Evolutionary conservation across 2,113 vertebrate genomes (phyloP), one percentile per base, ranked within the genome.

Genomic region (Dromiciops gliroides): DNA sequence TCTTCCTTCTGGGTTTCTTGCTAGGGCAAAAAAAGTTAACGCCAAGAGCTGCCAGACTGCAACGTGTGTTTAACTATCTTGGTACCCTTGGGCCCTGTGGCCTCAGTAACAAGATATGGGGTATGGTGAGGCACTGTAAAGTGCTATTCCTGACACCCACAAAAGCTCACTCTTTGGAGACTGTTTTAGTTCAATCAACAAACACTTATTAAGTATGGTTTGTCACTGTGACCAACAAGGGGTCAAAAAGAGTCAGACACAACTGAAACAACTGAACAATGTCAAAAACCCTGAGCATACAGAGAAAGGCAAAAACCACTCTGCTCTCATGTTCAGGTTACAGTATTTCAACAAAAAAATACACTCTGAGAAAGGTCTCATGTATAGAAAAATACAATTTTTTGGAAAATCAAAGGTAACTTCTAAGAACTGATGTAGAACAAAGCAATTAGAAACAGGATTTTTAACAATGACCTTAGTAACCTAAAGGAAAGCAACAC

Each of bases 1-100:
- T 50, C 50, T 91, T 83, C 23, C 48, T 94, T 94, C 75, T 97
- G 31, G 91, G 12, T 97, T 92, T 49, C 94, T 96, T 94, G 67
- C 25, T 67, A 93, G 25, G 90, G 83, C 28, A 94, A 47, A 95
- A 53, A 53, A 93, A 53, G 31, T 88, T 16, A 91, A 16, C 56
- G 31, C 53, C 93, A 93, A 67, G 52, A 96, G 49, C 8, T 44
- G 48, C 44, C 25, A 51, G 19, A 9, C 53, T 94, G 3, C 8
- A 83, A 37, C 37, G 3, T 50, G 50, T 93, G 56, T 24, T 67
- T 44, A 53, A 22, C 89, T 91, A 89, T 89, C 26, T 50, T 48
- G n/a, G 53, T 10, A 48, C 8, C 49, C 2, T 60, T 51, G 51
- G 51, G 28, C 31, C 24, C n/a, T 48, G 0, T 44, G n/a, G 44